A percentile compares a stretch with the other conserved stretches of the same genome.
phyloP scores from a whole-genome alignment of 2,888 invertebrate species.

The Eupithecia centaureata region DNA sequence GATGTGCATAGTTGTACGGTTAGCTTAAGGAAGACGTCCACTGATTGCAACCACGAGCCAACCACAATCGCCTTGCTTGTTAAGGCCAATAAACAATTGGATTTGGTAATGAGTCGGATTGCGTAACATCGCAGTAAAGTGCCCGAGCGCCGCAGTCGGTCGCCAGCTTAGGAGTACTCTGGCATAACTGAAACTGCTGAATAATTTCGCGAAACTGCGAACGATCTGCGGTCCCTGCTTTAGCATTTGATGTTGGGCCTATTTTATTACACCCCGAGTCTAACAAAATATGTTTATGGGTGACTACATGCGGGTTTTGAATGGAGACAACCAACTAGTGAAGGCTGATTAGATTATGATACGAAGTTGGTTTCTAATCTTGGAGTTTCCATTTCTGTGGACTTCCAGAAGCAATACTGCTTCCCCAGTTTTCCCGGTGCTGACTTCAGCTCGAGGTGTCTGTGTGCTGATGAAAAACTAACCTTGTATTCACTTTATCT shows the following conservation, averaged over 20 bases:
- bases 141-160: not conserved
- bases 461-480: too few species aligned
- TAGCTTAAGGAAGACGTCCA: too few species aligned
- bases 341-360: not conserved
- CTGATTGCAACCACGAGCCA: not conserved
- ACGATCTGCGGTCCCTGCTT: slow-evolving; percentile 45
- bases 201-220: slow-evolving; percentile 40
- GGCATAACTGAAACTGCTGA: slow-evolving; percentile 42
- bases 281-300: slow-evolving; percentile 33
- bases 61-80: not conserved
- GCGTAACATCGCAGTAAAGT: not conserved
- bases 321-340: not conserved
- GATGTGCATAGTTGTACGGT: too few species aligned
- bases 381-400: not conserved
- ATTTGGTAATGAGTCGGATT: not conserved
- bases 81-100: not conserved
- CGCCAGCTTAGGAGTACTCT: slow-evolving; percentile 6
- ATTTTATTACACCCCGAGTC: slow-evolving; percentile 34
- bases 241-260: slow-evolving; percentile 42
- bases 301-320: slow-evolving; percentile 17
- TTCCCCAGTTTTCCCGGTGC: too few species aligned
- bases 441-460: too few species aligned
- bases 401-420: too few species aligned
- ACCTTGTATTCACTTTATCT: too few species aligned
- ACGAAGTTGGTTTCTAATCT: not conserved